These are phyloP conservation scores for Pectinophora gossypiella DNA, from an alignment of 1,140 invertebrate species.

Conservation along the genomic window DNA sequence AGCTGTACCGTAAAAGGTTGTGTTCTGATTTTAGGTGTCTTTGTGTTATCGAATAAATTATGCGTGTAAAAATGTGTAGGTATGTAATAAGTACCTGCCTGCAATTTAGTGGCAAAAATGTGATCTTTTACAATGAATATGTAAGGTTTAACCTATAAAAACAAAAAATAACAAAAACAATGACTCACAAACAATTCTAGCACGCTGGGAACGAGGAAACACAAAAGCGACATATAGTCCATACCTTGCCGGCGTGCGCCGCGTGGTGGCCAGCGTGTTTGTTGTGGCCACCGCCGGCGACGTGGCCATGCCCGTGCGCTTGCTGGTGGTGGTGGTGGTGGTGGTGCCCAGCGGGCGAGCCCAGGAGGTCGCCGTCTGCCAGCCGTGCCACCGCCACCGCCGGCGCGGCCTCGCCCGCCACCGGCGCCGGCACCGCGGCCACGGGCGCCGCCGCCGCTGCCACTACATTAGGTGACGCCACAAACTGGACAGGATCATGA, in stretches of 20 bases:
- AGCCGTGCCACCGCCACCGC: constrained; percentile 12
- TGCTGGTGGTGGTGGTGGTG: constrained; percentile 31
- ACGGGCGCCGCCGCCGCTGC: constrained; percentile 3
- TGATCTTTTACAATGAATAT: too few species aligned
- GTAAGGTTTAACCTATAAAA: too few species aligned
- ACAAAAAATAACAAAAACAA: too few species aligned
- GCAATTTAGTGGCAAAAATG: too few species aligned
- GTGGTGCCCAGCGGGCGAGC: constrained; percentile 37
- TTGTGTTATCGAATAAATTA: too few species aligned
- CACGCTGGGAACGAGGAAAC: too few species aligned
- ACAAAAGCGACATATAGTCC: too few species aligned
- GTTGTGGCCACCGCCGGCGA: constrained; percentile 32
- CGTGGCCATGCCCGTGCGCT: constrained; percentile 11
- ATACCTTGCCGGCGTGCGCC: constrained; percentile 47
- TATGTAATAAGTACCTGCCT: too few species aligned
- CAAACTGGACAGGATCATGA: constrained; percentile 3
- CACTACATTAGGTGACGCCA: constrained; percentile 17
- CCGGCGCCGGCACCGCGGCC: constrained; percentile 8
- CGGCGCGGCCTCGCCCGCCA: constrained; percentile 10
- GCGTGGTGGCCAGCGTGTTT: constrained; percentile 34
- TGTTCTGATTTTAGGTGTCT: too few species aligned
- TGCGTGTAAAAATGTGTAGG: too few species aligned
- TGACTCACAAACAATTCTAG: too few species aligned
- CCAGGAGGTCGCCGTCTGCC: constrained; percentile 27
- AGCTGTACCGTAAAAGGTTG: too few species aligned